These are phyloP conservation scores for Papilio demoleus DNA, from an alignment of 2,888 invertebrate species.

Conservation along the genomic window DNA sequence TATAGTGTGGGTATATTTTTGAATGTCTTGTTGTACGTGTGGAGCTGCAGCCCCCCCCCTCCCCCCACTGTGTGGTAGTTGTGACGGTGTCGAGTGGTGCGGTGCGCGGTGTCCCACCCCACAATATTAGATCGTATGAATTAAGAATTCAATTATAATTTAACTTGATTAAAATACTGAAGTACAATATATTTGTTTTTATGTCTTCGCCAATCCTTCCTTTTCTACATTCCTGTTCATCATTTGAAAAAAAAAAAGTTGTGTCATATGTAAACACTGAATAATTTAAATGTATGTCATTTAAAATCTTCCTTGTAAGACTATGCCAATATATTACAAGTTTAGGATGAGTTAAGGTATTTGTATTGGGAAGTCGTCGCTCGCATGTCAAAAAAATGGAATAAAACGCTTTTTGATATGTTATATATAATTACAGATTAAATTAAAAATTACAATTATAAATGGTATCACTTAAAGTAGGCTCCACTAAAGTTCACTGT, in stretches of 20 bases:
- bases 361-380: too few relatives aligned
- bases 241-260: too few relatives aligned
- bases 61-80: neutral
- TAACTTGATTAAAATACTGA: conserved; percentile 1
- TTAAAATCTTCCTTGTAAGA: too few relatives aligned
- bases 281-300: too few relatives aligned
- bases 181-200: conserved; percentile 14
- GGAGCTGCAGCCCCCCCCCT: too few relatives aligned
- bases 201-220: too few relatives aligned
- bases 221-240: neutral
- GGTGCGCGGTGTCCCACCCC: neutral
- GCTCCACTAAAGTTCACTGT: too few relatives aligned
- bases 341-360: too few relatives aligned
- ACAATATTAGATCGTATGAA: neutral
- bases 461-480: neutral
- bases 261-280: too few relatives aligned
- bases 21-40: neutral
- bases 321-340: too few relatives aligned
- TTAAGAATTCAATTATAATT: conserved; percentile 14
- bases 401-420: too few relatives aligned
- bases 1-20: neutral
- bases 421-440: neutral
- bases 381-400: too few relatives aligned
- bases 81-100: neutral
- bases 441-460: neutral